Evolutionary conservation across 2,888 invertebrate species (phyloP).

Genomic region (Platycnemis pennipes): DNA sequence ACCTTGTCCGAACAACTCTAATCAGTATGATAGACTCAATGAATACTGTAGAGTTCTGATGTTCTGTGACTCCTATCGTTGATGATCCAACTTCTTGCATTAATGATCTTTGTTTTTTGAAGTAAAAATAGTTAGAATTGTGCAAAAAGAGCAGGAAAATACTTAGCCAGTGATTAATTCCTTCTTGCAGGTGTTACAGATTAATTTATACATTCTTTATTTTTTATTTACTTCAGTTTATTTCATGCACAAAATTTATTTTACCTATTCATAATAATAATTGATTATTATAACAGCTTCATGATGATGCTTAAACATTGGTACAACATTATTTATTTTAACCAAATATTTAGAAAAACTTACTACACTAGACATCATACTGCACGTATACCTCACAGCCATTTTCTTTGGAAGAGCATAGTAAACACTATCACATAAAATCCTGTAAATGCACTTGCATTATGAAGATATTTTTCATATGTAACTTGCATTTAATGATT

Average conservation of each 20-base stretch:
- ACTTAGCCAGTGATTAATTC: no score
- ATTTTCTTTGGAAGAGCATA: slow-evolving; percentile 59
- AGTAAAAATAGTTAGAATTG: no score
- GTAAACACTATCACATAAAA: slow-evolving; percentile 43
- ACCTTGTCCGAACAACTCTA: no score
- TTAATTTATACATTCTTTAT: not conserved
- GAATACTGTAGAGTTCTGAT: no score
- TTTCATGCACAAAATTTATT: not conserved
- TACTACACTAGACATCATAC: slow-evolving; percentile 45
- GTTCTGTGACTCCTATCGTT: no score
- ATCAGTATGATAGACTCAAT: no score
- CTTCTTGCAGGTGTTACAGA: no score
- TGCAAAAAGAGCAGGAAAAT: no score
- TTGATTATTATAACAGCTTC: not conserved
- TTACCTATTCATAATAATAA: not conserved
- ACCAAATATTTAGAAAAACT: not conserved
- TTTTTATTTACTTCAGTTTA: not conserved
- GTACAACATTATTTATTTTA: not conserved
- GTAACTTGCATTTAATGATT: slow-evolving; percentile 2
- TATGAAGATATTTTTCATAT: slow-evolving; percentile 21
- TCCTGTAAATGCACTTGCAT: slow-evolving; percentile 30
- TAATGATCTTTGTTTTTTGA: no score
- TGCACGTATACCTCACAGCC: slow-evolving; percentile 59
- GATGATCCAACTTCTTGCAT: no score
- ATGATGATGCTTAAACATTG: not conserved